Base-by-base conservation (phyloP, 2,113 vertebrate genomes). In the Cyprinodon variegatus region DNA sequence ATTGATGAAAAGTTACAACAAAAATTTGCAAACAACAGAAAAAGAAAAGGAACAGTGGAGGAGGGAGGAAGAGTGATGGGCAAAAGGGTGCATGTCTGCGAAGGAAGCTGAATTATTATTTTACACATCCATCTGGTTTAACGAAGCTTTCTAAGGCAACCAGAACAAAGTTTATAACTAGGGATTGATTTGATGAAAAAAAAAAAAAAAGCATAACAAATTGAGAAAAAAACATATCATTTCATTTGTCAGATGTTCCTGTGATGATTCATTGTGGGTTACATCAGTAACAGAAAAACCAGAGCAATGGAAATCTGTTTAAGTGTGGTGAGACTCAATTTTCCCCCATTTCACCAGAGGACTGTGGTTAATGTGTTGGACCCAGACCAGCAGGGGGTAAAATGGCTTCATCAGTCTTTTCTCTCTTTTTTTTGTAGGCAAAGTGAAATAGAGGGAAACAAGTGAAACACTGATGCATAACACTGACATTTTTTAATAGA, bases 401-500 rank as follows among this genome's bases (percentile, higher is more conserved):
- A 92, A 91, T 87, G 84, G 89, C 79, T 88, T 89, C 83, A 91
- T 91, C 89, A 85, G 89, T 89, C 90, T 93, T 86, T 80, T 66
- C 72, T 6, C 17, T 14, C 5, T 50, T 50, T 20, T 48, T 50
- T 4, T 17, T 15, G 1, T 50, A 84, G 83, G 88, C 78, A 82
- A 40, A 83, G 77, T 86, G 85, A 86, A 84, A 78, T 76, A 78
- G 87, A 89, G 87, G 89, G 90, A 93, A 94, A 91, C 73, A 90
- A 91, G 90, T 86, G 95, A 95, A 92, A 95, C 94, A 72, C 92
- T 87, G 90, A 90, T 97, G 96, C 97, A 97, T 99, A 98, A 99
- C 97, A 99, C 97, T 96, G 97, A 99, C 95, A 95, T 98, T 99
- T 97, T 99, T 99, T 99, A 99, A 98, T 99, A 99, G 97, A 99